Evolutionary conservation across 1,140 invertebrate species (phyloP).

Genomic region (Pseudobourletiella spinata): DNA sequence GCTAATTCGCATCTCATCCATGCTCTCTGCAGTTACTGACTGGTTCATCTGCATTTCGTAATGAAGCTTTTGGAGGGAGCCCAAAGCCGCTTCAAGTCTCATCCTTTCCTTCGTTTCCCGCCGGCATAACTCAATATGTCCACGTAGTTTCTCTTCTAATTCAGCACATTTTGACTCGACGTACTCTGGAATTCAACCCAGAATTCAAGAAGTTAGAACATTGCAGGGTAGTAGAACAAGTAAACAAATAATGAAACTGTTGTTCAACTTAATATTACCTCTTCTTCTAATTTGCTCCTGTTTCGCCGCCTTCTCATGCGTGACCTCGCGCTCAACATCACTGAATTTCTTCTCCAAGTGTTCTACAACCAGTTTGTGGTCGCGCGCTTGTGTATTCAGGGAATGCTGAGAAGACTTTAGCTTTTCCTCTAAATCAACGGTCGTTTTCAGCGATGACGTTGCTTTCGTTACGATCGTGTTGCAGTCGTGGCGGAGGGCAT

Average conservation of each 20-base stretch:
- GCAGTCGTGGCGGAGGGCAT: neutral
- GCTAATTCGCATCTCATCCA: neutral
- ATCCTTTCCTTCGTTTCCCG: neutral
- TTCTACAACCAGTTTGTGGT: conserved; percentile 1
- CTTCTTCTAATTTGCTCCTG: neutral
- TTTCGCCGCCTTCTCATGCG: neutral
- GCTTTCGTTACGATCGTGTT: neutral
- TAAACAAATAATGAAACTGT: too few species aligned
- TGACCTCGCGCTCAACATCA: conserved; percentile 3
- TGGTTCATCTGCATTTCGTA: neutral
- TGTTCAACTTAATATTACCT: too few species aligned
- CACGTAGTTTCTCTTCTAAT: neutral
- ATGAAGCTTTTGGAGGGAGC: neutral
- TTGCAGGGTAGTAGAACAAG: too few species aligned
- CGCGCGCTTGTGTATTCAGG: neutral
- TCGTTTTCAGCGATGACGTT: neutral
- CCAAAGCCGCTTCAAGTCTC: neutral
- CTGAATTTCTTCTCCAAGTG: neutral
- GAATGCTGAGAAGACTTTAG: neutral
- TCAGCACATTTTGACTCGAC: neutral
- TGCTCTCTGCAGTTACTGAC: neutral
- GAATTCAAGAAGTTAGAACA: too few species aligned
- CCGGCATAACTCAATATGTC: neutral
- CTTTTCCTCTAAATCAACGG: neutral
- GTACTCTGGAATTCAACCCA: neutral